Evolutionary conservation across 2,113 vertebrate species (phyloP), one percentile per base, ranked within the genome.

Genomic region (Cromileptes altivelis): DNA sequence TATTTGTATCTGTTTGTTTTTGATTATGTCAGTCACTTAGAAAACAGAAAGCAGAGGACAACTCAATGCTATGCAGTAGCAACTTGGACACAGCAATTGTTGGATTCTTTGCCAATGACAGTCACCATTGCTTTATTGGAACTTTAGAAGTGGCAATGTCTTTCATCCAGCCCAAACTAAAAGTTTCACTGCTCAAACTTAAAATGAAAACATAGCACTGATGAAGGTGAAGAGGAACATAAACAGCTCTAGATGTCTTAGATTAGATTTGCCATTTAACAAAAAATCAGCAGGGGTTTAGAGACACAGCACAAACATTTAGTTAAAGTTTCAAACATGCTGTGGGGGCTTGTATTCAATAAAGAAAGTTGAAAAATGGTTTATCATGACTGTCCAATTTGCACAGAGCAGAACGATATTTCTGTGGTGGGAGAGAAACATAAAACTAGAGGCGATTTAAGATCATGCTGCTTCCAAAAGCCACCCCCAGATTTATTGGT

Each of bases 361-460:
- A 55, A 50, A 68, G 6, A 47, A 55, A 57, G 27, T 27, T 57
- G 30, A 42, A 27, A 58, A 58, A 17, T 53, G 47, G 60, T 75
- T 75, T 53, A 67, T 57, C 45, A 30, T 23, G 27, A 3, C 57
- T 64, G 56, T 10, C 63, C 14, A 27, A 65, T 61, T 60, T 65
- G 42, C 58, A 83, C 40, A 47, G 23, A 12, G 18, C 21, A 58
- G 53, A 23, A 21, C 30, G 55, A 68, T 61, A 72, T 69, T 63
- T 78, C 30, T 63, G 45, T 75, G n/a, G 37, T 19, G 6, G 52
- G n/a, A 80, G 33, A 55, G 19, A 72, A 72, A 67, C 61, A 56
- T 69, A 58, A 74, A 78, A 70, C 56, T 61, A 18, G 42, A 74
- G 12, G 60, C 18, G 3, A 74, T 85, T 85, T 62, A 55, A 67